phyloP scores from a whole-genome alignment of 1,140 invertebrate genomes.

The Drosophila suzukii region DNA sequence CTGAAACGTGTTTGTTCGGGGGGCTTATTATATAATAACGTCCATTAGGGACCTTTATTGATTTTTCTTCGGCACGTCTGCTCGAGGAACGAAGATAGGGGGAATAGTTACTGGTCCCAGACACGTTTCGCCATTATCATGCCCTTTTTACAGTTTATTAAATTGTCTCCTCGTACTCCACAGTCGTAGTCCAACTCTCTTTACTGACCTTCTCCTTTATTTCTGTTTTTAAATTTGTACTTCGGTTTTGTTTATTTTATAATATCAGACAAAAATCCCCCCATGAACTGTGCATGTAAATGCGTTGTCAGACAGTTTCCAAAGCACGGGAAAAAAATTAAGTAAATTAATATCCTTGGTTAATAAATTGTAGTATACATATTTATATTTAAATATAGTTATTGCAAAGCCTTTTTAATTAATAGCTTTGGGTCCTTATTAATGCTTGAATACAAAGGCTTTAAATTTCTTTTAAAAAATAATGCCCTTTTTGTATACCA shows the following conservation, averaged over 20 bases:
- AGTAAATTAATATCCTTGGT: neutral
- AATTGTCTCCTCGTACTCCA: constrained; percentile 59
- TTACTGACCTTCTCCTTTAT: constrained; percentile 9
- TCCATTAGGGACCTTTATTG: constrained; percentile 79
- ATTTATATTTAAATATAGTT: too few species aligned
- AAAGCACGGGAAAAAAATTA: constrained; percentile 6
- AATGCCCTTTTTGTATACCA: too few species aligned
- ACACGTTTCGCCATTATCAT: constrained; percentile 76
- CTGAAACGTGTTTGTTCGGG: constrained; percentile 66
- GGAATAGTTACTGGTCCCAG: constrained; percentile 60
- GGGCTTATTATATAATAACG: constrained; percentile 81
- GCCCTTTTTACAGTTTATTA: constrained; percentile 81
- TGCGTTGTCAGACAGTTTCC: constrained; percentile 29
- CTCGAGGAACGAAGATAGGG: constrained; percentile 5
- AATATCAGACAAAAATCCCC: constrained; percentile 51
- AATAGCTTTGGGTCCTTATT: too few species aligned
- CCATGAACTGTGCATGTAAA: constrained; percentile 74
- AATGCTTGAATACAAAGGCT: too few species aligned
- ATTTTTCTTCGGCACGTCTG: constrained; percentile 75
- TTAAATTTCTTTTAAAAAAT: too few species aligned
- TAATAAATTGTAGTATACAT: too few species aligned
- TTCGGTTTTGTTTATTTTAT: constrained; percentile 63
- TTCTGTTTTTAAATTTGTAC: constrained; percentile 51
- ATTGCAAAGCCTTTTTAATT: too few species aligned
- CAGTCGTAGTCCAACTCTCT: constrained; percentile 17